Evolutionary conservation across 2,888 invertebrate species (phyloP).

Genomic region (Steinernema scapterisci): DNA sequence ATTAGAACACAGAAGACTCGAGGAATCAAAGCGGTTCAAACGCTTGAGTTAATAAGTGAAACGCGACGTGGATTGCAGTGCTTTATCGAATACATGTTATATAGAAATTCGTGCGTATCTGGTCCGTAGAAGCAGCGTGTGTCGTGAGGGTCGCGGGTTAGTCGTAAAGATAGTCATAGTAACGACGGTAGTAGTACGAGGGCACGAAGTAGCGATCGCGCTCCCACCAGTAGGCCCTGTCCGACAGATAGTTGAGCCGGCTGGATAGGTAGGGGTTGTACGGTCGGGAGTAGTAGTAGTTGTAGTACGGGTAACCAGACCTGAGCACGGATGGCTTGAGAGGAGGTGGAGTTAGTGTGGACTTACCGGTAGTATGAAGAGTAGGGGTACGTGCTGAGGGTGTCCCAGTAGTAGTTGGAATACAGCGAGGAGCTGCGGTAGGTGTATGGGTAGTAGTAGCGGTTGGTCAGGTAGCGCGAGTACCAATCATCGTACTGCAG

Average conservation of each 20-base stretch:
- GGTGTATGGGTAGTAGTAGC: conserved; percentile 26
- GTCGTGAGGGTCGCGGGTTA: neutral
- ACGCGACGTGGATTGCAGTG: conserved; percentile 4
- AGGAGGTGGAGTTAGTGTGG: neutral
- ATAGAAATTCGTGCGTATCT: neutral
- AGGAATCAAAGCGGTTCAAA: neutral
- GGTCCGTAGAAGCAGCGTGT: neutral
- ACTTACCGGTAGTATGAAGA: neutral
- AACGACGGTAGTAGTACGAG: conserved; percentile 11
- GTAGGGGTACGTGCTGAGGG: neutral
- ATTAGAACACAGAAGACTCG: neutral
- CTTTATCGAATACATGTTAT: conserved; percentile 1
- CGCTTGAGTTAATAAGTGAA: neutral
- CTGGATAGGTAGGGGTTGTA: conserved; percentile 16
- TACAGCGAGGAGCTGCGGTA: conserved; percentile 11
- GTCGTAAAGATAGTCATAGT: conserved; percentile 28
- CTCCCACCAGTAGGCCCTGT: conserved; percentile 22
- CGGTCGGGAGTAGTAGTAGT: conserved; percentile 22
- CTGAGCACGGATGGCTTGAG: neutral
- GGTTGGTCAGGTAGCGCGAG: conserved; percentile 14
- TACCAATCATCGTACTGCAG: conserved; percentile 29
- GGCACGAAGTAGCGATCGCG: conserved; percentile 25
- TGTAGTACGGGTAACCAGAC: conserved; percentile 25
- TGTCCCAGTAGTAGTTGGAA: conserved; percentile 25
- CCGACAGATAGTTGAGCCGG: neutral